Percentiles rank a stretch among this genome's conserved stretches.
Evolutionary conservation across 2,888 invertebrate species (phyloP).

Genomic region (Nowickia ferox): DNA sequence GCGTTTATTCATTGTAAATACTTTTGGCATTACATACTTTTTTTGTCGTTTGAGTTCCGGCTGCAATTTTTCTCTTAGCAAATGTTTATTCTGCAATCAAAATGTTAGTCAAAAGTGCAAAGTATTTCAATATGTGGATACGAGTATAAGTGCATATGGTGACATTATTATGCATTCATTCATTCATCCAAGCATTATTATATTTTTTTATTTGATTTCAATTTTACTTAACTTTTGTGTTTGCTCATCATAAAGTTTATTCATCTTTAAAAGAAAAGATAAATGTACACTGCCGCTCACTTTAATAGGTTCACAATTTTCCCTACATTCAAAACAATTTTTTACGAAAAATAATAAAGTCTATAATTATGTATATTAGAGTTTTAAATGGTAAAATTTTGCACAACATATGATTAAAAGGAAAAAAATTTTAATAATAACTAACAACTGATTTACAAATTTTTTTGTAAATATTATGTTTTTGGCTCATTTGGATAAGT

Average conservation of each 20-base stretch:
- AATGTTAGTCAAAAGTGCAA: neutral
- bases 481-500: no score
- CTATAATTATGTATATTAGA: no score
- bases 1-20: neutral
- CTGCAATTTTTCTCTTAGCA: slow-evolving; percentile 13
- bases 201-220: slow-evolving; percentile 9
- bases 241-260: slow-evolving; percentile 45
- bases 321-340: no score
- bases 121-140: neutral
- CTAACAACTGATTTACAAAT: no score
- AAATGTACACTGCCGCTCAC: no score
- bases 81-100: slow-evolving; percentile 9
- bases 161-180: slow-evolving; percentile 41
- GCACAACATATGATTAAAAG: no score
- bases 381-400: no score
- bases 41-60: neutral
- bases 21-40: neutral
- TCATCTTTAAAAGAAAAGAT: slow-evolving; percentile 21
- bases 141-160: neutral
- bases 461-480: no score
- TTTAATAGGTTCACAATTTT: no score
- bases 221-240: neutral
- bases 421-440: no score
- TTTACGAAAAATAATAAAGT: no score
- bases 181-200: slow-evolving; percentile 10